Percentiles rank a stretch among this genome's conserved stretches.
Evolutionary conservation across 1,140 invertebrate genomes (phyloP).

Genomic region (Temnothorax curvispinosus): DNA sequence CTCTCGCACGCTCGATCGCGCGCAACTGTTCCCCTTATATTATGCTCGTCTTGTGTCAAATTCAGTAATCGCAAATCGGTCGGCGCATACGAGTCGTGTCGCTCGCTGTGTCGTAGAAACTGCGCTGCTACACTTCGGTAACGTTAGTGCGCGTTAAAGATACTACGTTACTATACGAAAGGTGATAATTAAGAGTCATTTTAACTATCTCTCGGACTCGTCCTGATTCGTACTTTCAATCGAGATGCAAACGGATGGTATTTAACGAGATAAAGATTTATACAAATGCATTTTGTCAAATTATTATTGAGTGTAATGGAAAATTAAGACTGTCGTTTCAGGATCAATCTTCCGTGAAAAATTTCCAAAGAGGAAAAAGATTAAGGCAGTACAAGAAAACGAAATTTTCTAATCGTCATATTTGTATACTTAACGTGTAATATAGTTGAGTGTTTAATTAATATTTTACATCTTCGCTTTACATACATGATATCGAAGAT

Average conservation of each 20-base stretch:
- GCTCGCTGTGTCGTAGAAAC: background rate
- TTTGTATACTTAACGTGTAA: background rate
- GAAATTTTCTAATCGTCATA: background rate
- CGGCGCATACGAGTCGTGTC: background rate
- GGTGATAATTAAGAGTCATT: background rate
- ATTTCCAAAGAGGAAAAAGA: background rate
- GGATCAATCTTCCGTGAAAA: background rate
- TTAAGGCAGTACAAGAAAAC: background rate
- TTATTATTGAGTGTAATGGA: background rate
- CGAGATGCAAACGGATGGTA: background rate
- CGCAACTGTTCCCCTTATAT: background rate
- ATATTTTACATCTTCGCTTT: background rate
- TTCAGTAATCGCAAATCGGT: slow-evolving; percentile 19
- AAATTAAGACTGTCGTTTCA: background rate
- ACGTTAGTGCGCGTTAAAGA: background rate
- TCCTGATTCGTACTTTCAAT: background rate
- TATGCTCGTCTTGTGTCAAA: slow-evolving; percentile 3
- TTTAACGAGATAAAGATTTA: background rate
- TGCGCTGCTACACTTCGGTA: background rate
- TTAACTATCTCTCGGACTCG: background rate
- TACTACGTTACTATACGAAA: background rate
- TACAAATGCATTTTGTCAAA: background rate
- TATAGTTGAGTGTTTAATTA: background rate
- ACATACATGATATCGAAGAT: background rate
- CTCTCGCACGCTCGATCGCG: background rate